phyloP scores from a whole-genome alignment of 2,888 invertebrate genomes.

The Heliconius erato region DNA sequence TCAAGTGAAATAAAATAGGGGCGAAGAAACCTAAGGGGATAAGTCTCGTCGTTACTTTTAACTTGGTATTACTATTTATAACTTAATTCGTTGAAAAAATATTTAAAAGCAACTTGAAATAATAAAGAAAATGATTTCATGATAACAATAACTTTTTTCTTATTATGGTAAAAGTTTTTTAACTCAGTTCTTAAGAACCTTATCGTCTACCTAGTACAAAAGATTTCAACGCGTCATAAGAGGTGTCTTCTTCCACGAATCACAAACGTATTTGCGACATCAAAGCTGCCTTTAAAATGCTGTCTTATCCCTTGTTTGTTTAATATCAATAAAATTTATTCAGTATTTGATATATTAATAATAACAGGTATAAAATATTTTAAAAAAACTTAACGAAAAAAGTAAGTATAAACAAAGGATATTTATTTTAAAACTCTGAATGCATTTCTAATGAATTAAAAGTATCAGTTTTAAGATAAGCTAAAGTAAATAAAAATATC shows the following conservation, averaged over 20 bases:
- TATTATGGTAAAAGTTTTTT: background rate
- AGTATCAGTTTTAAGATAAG: too few species aligned
- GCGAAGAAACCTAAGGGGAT: slow-evolving; percentile 38
- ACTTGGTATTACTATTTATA: background rate
- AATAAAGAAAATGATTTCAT: background rate
- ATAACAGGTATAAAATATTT: background rate
- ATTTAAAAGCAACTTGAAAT: background rate
- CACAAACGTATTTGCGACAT: background rate
- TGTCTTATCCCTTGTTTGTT: background rate
- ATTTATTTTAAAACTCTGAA: too few species aligned
- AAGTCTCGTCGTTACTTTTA: background rate
- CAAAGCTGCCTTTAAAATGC: background rate
- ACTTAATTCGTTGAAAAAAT: background rate
- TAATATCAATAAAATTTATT: background rate
- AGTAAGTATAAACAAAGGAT: too few species aligned
- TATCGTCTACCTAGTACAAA: slow-evolving; percentile 62
- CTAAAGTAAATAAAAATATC: too few species aligned
- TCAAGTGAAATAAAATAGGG: slow-evolving; percentile 53
- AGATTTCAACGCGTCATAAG: slow-evolving; percentile 79
- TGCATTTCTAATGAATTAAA: too few species aligned
- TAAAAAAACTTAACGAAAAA: background rate
- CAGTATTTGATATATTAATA: background rate
- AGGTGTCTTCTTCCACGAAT: background rate
- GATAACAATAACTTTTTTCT: background rate
- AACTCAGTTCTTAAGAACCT: slow-evolving; percentile 15